Evolutionary conservation across 2,113 vertebrate species (phyloP), one percentile per base, ranked within the genome.

Genomic region (Menidia beryllina): DNA sequence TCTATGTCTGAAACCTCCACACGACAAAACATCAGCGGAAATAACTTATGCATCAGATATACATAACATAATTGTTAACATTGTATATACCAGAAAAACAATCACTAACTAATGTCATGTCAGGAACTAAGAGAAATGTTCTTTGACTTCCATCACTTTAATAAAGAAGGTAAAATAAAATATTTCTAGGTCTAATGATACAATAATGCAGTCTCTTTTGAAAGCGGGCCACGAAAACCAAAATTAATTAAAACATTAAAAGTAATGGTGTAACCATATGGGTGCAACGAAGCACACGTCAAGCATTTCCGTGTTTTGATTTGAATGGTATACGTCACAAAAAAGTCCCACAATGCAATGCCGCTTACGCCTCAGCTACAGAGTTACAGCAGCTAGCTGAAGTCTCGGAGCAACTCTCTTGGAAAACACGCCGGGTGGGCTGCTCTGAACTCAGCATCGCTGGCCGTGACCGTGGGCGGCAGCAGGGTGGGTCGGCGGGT

Each of bases 341-440:
- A 23, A n/a, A 84, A 41, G 7, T 81, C 87, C 84, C 85, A 83
- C 59, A 77, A 87, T 87, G 85, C 87, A 87, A 0, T 26, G 74
- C 19, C 0, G 5, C 36, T 27, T 77, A 39, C 21, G 49, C 39
- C 49, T 66, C 41, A 69, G 59, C 39, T 25, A 51, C 4, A 34
- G 26, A 50, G 23, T 11, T n/a, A 43, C 19, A 26, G 25, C 4
- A 56, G 23, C 10, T 19, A 49, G 12, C 14, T 30, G 14, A 30
- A 55, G 0, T 36, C 45, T 45, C 8, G 27, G 17, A 36, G 72
- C 25, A 14, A 52, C 63, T 27, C 41, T 41, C 55, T 59, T 56
- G 30, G 12, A 30, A 47, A 45, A 24, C 17, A 45, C n/a, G 20
- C 14, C 25, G 7, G 52, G 21, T 52, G 21, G 26, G 2, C 26